Percentiles rank a stretch among this genome's conserved stretches.
phyloP scores from a whole-genome alignment of 2,888 invertebrate species.

The Xanthorhoe spadicearia region DNA sequence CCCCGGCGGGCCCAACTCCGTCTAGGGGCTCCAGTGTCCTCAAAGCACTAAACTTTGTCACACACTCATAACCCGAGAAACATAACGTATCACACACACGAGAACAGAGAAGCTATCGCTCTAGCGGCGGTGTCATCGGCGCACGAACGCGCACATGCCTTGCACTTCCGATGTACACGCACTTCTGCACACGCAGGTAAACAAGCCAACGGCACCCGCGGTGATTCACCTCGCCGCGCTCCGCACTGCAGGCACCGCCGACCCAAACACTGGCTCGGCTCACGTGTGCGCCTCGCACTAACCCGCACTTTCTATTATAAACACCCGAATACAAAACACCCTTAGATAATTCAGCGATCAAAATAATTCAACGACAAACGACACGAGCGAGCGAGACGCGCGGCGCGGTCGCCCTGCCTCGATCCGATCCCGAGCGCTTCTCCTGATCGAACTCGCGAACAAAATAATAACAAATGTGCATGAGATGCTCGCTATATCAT shows the following conservation, averaged over 20 bases:
- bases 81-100: conserved; percentile 78
- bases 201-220: conserved; percentile 79
- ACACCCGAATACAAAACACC: conserved; percentile 63
- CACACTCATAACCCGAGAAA: conserved; percentile 83
- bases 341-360: conserved; percentile 61
- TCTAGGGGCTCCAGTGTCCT: conserved; percentile 87
- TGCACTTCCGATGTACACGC: conserved; percentile 79
- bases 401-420: conserved; percentile 73
- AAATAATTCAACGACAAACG: conserved; percentile 63
- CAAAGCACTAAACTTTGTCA: conserved; percentile 81
- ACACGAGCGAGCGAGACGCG: conserved; percentile 69
- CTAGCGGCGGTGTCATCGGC: conserved; percentile 80
- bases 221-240: conserved; percentile 78
- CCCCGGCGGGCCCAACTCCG: conserved; percentile 86
- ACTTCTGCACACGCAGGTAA: conserved; percentile 82
- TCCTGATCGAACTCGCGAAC: conserved; percentile 87
- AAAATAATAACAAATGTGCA: conserved; percentile 90
- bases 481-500: conserved; percentile 80
- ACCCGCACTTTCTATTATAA: conserved; percentile 65
- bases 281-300: conserved; percentile 75
- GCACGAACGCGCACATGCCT: conserved; percentile 79
- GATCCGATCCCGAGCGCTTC: conserved; percentile 70
- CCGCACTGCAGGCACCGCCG: conserved; percentile 78
- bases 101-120: conserved; percentile 72
- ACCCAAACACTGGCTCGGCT: conserved; percentile 78